phyloP scores from a whole-genome alignment of 2,888 invertebrate genomes.

The Phyllotreta cruciferae region DNA sequence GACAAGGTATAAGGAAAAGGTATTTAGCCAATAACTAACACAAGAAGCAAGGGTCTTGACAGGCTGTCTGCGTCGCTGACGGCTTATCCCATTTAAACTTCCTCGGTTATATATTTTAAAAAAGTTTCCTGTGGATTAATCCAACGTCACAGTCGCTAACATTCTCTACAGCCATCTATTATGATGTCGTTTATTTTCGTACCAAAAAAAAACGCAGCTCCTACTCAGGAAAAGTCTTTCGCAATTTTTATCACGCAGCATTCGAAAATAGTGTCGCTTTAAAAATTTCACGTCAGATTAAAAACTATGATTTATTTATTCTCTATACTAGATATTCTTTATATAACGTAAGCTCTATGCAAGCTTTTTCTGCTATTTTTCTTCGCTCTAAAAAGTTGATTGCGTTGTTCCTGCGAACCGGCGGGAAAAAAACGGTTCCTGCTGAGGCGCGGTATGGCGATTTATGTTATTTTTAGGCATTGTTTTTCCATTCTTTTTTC shows the following conservation, averaged over 20 bases:
- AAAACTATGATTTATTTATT: too few species aligned
- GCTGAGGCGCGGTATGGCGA: constrained; percentile 6
- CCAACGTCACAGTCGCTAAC: constrained; percentile 33
- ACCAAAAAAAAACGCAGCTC: constrained; percentile 16
- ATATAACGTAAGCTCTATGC: too few species aligned
- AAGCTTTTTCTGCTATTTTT: constrained; percentile 9
- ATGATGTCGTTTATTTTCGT: constrained; percentile 34
- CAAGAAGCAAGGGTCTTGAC: constrained; percentile 31
- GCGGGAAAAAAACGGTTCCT: not conserved
- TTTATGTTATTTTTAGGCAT: constrained; percentile 24
- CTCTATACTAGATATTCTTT: too few species aligned
- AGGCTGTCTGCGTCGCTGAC: constrained; percentile 25
- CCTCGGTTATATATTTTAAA: constrained; percentile 32
- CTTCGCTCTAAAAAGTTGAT: constrained; percentile 11
- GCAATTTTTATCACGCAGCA: constrained; percentile 18
- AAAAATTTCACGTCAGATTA: too few species aligned
- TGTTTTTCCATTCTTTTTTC: constrained; percentile 24
- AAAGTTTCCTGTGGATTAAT: constrained; percentile 30
- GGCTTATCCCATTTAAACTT: constrained; percentile 27
- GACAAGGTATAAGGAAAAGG: constrained; percentile 27
- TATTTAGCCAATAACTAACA: constrained; percentile 32
- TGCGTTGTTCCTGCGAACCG: not conserved
- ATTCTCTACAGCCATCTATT: constrained; percentile 29
- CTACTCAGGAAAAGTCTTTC: constrained; percentile 9
- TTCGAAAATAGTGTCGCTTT: not conserved